These are phyloP conservation scores for Alexandromys fortis DNA, from an alignment of 2,113 vertebrate genomes.

Conservation along the genomic window DNA sequence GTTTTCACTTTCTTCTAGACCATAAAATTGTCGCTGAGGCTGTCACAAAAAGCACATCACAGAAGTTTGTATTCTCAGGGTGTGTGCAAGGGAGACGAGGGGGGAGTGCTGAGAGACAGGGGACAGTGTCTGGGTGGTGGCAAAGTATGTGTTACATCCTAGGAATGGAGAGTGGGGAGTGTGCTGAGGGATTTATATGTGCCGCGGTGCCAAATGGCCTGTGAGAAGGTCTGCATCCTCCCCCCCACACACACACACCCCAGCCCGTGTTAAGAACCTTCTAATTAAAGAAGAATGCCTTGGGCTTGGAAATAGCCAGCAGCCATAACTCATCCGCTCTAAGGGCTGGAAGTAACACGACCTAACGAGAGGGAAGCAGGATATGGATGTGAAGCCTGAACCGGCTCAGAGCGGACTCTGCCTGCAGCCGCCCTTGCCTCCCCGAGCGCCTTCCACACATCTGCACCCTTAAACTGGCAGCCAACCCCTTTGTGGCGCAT, in stretches of 20 bases:
- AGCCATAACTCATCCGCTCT: constrained; percentile 80
- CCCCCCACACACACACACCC: too few species aligned
- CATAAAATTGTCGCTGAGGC: constrained; percentile 13
- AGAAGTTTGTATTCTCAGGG: not conserved
- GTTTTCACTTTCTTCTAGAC: constrained; percentile 24
- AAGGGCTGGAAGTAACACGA: constrained; percentile 70
- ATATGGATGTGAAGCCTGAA: not conserved
- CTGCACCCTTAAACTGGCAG: not conserved
- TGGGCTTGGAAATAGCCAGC: constrained; percentile 64
- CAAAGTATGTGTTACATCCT: constrained; percentile 80
- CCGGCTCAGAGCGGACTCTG: not conserved
- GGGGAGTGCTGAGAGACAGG: not conserved
- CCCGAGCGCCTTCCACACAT: rapidly evolving
- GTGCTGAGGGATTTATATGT: constrained; percentile 80
- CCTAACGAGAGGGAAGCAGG: constrained; percentile 49
- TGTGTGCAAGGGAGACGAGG: not conserved
- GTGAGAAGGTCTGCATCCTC: constrained; percentile 68
- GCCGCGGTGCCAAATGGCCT: constrained; percentile 79
- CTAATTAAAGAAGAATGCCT: constrained; percentile 83
- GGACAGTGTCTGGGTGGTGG: constrained; percentile 56
- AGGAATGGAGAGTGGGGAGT: constrained; percentile 69
- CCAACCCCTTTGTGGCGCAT: not conserved
- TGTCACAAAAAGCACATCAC: not conserved
- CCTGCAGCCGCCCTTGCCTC: not conserved
- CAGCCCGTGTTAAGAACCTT: constrained; percentile 69